These are phyloP conservation scores for Heteractis magnifica DNA, from an alignment of 92 coral and sea anemone genomes.

Conservation along the genomic window DNA sequence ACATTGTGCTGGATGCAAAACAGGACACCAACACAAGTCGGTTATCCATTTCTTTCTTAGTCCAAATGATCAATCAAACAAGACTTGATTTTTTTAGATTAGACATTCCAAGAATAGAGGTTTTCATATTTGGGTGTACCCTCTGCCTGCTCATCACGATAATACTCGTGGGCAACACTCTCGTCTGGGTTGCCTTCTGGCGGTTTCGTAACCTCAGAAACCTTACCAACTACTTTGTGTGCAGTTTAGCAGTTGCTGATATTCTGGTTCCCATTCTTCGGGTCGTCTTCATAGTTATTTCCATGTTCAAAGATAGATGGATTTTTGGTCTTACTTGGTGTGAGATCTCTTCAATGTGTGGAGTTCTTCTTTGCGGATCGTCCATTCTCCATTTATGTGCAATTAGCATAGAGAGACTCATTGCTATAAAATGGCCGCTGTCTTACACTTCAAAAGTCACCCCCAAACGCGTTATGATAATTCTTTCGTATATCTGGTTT, in stretches of 20 bases:
- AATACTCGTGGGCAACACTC: slow-evolving; percentile 75
- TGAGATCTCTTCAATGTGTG: slow-evolving; percentile 78
- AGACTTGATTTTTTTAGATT: slow-evolving; percentile 1
- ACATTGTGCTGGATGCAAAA: no score
- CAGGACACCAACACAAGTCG: background rate
- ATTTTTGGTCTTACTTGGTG: slow-evolving; percentile 83
- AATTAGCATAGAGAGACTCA: slow-evolving; percentile 79
- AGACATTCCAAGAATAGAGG: slow-evolving; percentile 40
- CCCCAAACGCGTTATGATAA: slow-evolving; percentile 50
- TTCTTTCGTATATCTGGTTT: slow-evolving; percentile 62
- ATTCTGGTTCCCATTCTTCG: slow-evolving; percentile 75
- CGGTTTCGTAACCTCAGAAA: slow-evolving; percentile 75
- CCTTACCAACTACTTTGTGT: slow-evolving; percentile 84
- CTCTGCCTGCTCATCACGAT: slow-evolving; percentile 44
- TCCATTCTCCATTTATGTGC: slow-evolving; percentile 88
- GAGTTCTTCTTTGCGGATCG: slow-evolving; percentile 81
- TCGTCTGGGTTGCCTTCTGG: slow-evolving; percentile 82
- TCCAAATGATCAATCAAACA: slow-evolving; percentile 19
- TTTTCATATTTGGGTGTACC: slow-evolving; percentile 45
- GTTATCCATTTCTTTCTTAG: no score
- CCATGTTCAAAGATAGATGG: slow-evolving; percentile 71
- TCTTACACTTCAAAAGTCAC: slow-evolving; percentile 68
- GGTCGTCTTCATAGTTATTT: slow-evolving; percentile 61
- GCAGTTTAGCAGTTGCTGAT: slow-evolving; percentile 82
- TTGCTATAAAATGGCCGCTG: slow-evolving; percentile 86